Evolutionary conservation across 2,113 vertebrate species (phyloP).

Genomic region (Acrocephalus kingi): DNA sequence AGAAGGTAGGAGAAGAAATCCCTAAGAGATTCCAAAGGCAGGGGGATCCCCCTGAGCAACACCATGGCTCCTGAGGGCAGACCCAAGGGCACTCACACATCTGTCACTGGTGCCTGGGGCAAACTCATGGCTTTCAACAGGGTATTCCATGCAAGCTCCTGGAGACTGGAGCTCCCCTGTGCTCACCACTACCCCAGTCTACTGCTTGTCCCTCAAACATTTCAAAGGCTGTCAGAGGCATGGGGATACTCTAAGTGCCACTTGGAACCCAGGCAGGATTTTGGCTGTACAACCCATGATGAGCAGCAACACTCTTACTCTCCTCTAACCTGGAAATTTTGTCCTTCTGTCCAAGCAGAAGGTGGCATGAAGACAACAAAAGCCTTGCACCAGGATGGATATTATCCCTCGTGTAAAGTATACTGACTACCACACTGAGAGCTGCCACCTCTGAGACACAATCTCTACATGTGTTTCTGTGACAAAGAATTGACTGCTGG

Average conservation of each 20-base stretch:
- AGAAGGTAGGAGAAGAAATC: not conserved
- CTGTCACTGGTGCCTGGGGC: no score
- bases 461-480: not conserved
- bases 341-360: not conserved
- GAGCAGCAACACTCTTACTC: not conserved
- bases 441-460: not conserved
- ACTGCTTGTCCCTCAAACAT: not conserved
- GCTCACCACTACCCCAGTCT: not conserved
- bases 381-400: not conserved
- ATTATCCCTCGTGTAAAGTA: not conserved
- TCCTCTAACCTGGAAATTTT: not conserved
- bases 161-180: not conserved
- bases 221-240: not conserved
- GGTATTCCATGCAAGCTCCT: not conserved
- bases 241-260: not conserved
- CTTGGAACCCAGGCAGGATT: not conserved
- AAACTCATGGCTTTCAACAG: not conserved
- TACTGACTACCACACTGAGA: not conserved
- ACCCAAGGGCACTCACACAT: fast-evolving
- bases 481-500: not conserved
- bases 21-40: not conserved
- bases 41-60: not conserved
- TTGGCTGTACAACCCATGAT: not conserved
- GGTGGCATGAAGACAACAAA: not conserved
- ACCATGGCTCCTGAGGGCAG: not conserved